Conservation (phyloP, 92 coral and sea anemone species). For the Phenganax subtilis region DNA sequence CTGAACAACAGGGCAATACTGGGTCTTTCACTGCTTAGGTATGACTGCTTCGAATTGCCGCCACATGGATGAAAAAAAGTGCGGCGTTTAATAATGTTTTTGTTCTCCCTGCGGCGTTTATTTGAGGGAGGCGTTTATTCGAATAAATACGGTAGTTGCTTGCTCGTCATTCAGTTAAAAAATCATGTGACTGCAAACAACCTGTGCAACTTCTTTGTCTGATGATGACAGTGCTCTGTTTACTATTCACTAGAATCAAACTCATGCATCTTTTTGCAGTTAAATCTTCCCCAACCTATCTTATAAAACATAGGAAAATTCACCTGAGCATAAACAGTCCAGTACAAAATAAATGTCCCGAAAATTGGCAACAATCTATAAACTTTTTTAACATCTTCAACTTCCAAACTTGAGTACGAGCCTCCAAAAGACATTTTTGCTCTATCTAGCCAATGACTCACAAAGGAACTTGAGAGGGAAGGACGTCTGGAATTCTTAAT, state of each 20-base stretch:
- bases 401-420: conserved; percentile 55
- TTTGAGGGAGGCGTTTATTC: too few relatives aligned
- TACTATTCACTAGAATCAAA: not conserved
- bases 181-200: too few relatives aligned
- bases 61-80: too few relatives aligned
- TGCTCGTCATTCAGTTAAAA: too few relatives aligned
- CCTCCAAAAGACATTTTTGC: conserved; percentile 76
- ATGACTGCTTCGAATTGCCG: too few relatives aligned
- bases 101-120: too few relatives aligned
- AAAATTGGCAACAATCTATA: conserved; percentile 69
- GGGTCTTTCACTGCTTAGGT: too few relatives aligned
- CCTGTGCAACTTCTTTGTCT: too few relatives aligned
- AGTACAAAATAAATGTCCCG: conserved; percentile 63
- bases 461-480: conserved; percentile 14
- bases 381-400: conserved; percentile 81
- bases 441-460: conserved; percentile 63
- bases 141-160: too few relatives aligned
- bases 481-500: conserved; percentile 35
- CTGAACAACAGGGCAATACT: too few relatives aligned
- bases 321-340: conserved; percentile 88
- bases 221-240: too few relatives aligned
- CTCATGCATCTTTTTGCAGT: not conserved
- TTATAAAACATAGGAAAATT: not conserved
- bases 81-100: too few relatives aligned
- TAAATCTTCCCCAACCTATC: not conserved